phyloP scores from a whole-genome alignment of 2,888 invertebrate genomes.

The Siphlonurus alternatus region DNA sequence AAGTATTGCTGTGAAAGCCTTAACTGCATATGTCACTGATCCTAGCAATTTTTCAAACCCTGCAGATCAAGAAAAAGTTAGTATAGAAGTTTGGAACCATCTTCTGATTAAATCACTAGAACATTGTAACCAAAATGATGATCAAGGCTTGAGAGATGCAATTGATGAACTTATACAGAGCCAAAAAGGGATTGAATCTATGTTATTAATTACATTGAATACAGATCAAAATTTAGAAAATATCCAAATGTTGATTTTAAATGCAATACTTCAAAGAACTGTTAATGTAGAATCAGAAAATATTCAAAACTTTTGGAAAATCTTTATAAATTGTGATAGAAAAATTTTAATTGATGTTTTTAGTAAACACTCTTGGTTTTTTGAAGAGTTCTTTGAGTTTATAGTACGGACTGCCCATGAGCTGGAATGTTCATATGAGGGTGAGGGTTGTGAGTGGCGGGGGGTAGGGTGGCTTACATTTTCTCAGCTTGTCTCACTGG shows the following conservation, averaged over 20 bases:
- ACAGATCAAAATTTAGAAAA: background rate
- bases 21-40: background rate
- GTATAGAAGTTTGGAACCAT: background rate
- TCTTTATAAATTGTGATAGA: constrained; percentile 20
- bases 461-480: constrained; percentile 30
- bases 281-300: constrained; percentile 16
- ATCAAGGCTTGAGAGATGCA: background rate
- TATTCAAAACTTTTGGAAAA: background rate
- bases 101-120: background rate
- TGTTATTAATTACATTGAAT: background rate
- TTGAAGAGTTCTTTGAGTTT: constrained; percentile 27
- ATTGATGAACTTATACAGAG: background rate
- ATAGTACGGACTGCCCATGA: constrained; percentile 29
- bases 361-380: constrained; percentile 23
- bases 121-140: background rate
- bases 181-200: background rate
- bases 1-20: background rate
- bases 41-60: background rate
- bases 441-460: constrained; percentile 19
- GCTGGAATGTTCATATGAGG: constrained; percentile 23
- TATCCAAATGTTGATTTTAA: constrained; percentile 17
- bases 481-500: constrained; percentile 29
- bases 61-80: background rate
- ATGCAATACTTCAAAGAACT: constrained; percentile 21
- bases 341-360: constrained; percentile 23